Evolutionary conservation across 2,113 vertebrate species (phyloP).

Genomic region (Lophochroa leadbeateri): DNA sequence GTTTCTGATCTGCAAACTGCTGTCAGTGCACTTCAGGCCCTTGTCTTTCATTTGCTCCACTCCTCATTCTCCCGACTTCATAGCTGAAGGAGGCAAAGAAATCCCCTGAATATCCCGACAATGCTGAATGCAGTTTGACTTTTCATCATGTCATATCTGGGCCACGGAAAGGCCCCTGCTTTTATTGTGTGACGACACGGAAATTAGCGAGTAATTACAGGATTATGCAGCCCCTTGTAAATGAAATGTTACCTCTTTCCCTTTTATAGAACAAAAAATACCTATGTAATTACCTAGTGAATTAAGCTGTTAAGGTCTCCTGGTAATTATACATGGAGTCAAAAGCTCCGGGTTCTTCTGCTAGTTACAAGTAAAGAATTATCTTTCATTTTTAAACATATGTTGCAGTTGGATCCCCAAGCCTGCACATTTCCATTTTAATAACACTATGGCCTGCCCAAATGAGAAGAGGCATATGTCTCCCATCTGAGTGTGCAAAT

Average conservation of each 20-base stretch:
- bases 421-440: slow-evolving; percentile 66
- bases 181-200: slow-evolving; percentile 54
- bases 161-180: slow-evolving; percentile 36
- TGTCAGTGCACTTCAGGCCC: neutral
- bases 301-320: slow-evolving; percentile 74
- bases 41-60: neutral
- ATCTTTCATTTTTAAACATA: slow-evolving; percentile 72
- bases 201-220: slow-evolving; percentile 76
- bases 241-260: slow-evolving; percentile 79
- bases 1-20: neutral
- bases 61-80: neutral
- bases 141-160: slow-evolving; percentile 55
- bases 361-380: slow-evolving; percentile 73
- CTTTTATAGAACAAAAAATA: slow-evolving; percentile 74
- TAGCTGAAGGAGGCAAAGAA: neutral
- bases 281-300: slow-evolving; percentile 78
- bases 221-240: slow-evolving; percentile 75
- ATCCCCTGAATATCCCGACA: neutral
- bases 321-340: slow-evolving; percentile 73
- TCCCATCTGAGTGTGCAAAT: slow-evolving; percentile 71
- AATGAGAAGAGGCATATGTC: slow-evolving; percentile 67
- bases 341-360: slow-evolving; percentile 73
- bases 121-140: slow-evolving; percentile 15
- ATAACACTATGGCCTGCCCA: slow-evolving; percentile 65
- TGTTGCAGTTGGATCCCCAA: slow-evolving; percentile 39